Evolutionary conservation across 2,888 invertebrate genomes (phyloP), one percentile per base, ranked within the genome.

Genomic region (Euclidia mi): DNA sequence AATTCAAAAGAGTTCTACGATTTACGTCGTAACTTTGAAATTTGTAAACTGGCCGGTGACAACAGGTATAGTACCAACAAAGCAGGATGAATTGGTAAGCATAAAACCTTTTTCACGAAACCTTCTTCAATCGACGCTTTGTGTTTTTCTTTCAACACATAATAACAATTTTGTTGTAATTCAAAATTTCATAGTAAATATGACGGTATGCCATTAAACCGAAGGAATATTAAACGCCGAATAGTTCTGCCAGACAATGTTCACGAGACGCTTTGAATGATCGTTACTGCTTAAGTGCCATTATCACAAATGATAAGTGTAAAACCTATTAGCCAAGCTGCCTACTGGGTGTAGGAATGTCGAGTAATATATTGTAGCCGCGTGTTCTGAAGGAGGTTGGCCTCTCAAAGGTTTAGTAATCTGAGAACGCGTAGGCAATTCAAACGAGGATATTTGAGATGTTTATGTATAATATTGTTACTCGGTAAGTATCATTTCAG

Each of bases 161-260:
- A 20, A 20, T 20, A n/a, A n/a, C n/a, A n/a, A n/a, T n/a, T n/a
- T n/a, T n/a, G n/a, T n/a, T n/a, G n/a, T n/a, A n/a, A 20, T 6
- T 4, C 20, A 20, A 4, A 20, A 20, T 20, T 20, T 20, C 6
- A 20, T 20, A 20, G 14, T 34, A 9, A 31, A 12, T 34, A 2
- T 14, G 7, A 34, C 2, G 0, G 2, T 7, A 1, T 34, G 14
- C 14, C 14, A 15, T 1, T 15, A 15, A 34, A 34, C 34, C 1
- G 3, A 37, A 10, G 18, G 2, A 15, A 10, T 0, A 17, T 9
- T 18, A 37, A 37, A 37, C 2, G 3, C 15, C 9, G 17, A 37
- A 37, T 18, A 37, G 37, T 37, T 37, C 10, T 17, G 15, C 17
- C 37, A 37, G 37, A 18, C n/a, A 10, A 7, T 37, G 18, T 37